Percentiles rank a stretch among this genome's conserved stretches.
phyloP scores from a whole-genome alignment of 2,113 vertebrate genomes.

The Circaetus gallicus region DNA sequence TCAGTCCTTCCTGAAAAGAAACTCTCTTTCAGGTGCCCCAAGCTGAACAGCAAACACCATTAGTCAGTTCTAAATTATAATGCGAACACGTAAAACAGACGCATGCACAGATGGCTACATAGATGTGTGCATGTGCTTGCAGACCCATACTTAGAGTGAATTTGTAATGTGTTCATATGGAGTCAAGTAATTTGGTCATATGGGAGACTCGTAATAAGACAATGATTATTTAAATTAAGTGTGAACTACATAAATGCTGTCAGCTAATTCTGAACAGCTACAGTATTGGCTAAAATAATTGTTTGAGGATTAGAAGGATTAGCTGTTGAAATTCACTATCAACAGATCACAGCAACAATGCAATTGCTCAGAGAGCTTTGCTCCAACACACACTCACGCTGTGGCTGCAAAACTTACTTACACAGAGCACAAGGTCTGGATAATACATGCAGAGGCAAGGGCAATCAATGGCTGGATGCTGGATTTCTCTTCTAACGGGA shows the following conservation, averaged over 20 bases:
- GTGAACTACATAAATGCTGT: neutral
- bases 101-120: neutral
- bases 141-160: neutral
- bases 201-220: neutral
- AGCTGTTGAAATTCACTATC: neutral
- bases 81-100: neutral
- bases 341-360: neutral
- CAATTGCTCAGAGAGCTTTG: neutral
- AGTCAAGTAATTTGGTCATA: neutral
- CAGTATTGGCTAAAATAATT: neutral
- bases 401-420: neutral
- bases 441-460: neutral
- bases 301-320: constrained; percentile 11
- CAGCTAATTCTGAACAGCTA: neutral
- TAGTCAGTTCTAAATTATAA: neutral
- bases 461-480: neutral
- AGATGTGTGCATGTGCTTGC: neutral
- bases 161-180: neutral
- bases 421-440: neutral
- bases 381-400: neutral
- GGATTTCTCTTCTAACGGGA: neutral
- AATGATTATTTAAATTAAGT: neutral
- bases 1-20: neutral
- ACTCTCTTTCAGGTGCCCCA: neutral
- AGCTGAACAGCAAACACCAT: neutral